Evolutionary conservation across 2,888 invertebrate genomes (phyloP).

Genomic region (Synanthedon andrenaeformis): DNA sequence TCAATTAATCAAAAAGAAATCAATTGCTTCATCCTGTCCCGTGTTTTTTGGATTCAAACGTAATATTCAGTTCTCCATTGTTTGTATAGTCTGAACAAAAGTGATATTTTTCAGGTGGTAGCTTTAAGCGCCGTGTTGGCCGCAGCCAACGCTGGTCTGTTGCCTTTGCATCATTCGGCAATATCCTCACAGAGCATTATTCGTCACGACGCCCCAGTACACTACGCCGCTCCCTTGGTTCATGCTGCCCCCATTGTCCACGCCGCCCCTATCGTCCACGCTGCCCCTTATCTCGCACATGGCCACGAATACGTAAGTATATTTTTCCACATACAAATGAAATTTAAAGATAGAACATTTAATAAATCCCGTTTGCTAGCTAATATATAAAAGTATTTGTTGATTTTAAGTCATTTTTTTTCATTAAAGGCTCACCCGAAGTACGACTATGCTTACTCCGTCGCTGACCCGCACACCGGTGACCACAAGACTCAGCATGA

Average conservation of each 20-base stretch:
- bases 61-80: too few species aligned
- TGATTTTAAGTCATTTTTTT: background rate
- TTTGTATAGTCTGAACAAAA: background rate
- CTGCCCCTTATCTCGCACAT: slow-evolving; percentile 13
- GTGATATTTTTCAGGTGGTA: slow-evolving; percentile 33
- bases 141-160: slow-evolving; percentile 68
- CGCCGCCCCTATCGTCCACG: slow-evolving; percentile 17
- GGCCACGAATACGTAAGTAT: slow-evolving; percentile 43
- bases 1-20: too few species aligned
- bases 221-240: slow-evolving; percentile 26
- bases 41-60: too few species aligned
- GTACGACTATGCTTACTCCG: slow-evolving; percentile 73
- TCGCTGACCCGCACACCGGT: slow-evolving; percentile 72
- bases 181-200: slow-evolving; percentile 66
- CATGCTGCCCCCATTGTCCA: slow-evolving; percentile 33
- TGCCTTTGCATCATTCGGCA: slow-evolving; percentile 52
- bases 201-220: slow-evolving; percentile 52
- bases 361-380: background rate
- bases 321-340: slow-evolving; percentile 4
- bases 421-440: slow-evolving; percentile 66
- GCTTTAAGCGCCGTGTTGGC: slow-evolving; percentile 61
- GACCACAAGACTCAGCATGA: slow-evolving; percentile 74
- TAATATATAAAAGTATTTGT: too few species aligned
- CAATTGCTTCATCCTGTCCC: too few species aligned
- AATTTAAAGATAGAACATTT: background rate